Evolutionary conservation across 2,113 vertebrate species (phyloP).

Genomic region (Alectura lathami): DNA sequence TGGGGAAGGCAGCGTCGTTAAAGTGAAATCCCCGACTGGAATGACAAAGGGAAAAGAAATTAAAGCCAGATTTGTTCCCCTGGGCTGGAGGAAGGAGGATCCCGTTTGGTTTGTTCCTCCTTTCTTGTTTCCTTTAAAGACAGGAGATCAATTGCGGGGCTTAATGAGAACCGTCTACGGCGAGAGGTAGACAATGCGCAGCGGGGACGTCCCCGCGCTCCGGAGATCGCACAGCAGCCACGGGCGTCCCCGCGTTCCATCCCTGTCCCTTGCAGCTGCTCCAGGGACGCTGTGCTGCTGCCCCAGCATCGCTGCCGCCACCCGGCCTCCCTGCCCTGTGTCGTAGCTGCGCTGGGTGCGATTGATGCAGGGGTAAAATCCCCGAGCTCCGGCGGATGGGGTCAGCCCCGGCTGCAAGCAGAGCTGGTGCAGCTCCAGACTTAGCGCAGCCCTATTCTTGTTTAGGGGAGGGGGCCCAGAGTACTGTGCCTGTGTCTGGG

Average conservation of each 20-base stretch:
- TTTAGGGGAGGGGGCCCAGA: not conserved
- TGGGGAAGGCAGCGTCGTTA: not conserved
- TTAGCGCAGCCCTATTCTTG: not conserved
- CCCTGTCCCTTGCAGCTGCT: not conserved
- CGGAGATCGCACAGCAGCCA: not conserved
- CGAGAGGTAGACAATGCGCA: conserved; percentile 30
- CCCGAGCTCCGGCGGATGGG: not conserved
- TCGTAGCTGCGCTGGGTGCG: not conserved
- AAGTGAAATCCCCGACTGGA: conserved; percentile 38
- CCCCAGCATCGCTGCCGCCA: not conserved
- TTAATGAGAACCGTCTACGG: conserved; percentile 57
- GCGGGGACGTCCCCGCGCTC: not conserved
- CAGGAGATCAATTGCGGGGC: conserved; percentile 18
- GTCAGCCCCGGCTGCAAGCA: not conserved
- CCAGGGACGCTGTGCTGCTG: rapidly evolving
- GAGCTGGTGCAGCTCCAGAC: not conserved
- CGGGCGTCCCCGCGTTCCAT: not conserved
- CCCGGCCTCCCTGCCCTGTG: not conserved
- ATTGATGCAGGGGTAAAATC: not conserved
- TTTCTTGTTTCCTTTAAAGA: conserved; percentile 58
- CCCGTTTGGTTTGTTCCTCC: conserved; percentile 42
- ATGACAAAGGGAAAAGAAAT: conserved; percentile 53
- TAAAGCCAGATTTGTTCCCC: conserved; percentile 56
- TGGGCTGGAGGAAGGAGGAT: conserved; percentile 51
- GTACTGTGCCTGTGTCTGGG: not conserved